A percentile compares a stretch with the other conserved stretches of the same genome.
phyloP scores from a whole-genome alignment of 2,888 invertebrate species.

The Ischnus inquisitorius region DNA sequence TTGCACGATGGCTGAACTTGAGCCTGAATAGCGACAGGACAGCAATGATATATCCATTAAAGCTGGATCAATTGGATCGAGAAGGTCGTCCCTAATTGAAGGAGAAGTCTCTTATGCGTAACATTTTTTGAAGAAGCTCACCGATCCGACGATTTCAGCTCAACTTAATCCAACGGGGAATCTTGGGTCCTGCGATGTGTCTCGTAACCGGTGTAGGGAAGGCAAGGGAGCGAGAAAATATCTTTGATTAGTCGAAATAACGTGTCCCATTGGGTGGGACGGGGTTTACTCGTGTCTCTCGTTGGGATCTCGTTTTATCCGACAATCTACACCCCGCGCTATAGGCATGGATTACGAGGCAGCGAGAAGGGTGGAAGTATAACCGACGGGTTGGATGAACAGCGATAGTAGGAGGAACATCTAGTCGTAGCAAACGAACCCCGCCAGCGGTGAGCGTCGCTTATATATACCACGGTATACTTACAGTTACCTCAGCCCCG shows the following conservation, averaged over 20 bases:
- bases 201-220: neutral
- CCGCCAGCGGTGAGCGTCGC: slow-evolving; percentile 38
- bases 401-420: slow-evolving; percentile 28
- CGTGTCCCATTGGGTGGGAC: slow-evolving; percentile 2
- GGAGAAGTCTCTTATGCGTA: neutral
- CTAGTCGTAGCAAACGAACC: slow-evolving; percentile 48
- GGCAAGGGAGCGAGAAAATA: slow-evolving; percentile 23
- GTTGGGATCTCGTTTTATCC: slow-evolving; percentile 39
- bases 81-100: neutral
- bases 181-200: neutral
- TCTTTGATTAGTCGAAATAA: slow-evolving; percentile 33
- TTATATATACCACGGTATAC: slow-evolving; percentile 47
- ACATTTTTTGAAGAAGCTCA: slow-evolving; percentile 27
- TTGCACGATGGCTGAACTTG: too few relatives aligned
- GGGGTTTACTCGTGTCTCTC: slow-evolving; percentile 29
- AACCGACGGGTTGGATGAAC: slow-evolving; percentile 38
- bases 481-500: slow-evolving; percentile 49
- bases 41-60: too few relatives aligned
- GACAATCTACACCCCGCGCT: slow-evolving; percentile 31
- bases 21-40: too few relatives aligned
- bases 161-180: neutral
- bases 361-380: slow-evolving; percentile 42
- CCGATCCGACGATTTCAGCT: slow-evolving; percentile 8
- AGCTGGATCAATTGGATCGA: neutral
- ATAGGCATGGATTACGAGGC: slow-evolving; percentile 39